These are phyloP conservation scores for Cancer borealis DNA, from an alignment of 2,888 invertebrate genomes.

Conservation along the genomic window DNA sequence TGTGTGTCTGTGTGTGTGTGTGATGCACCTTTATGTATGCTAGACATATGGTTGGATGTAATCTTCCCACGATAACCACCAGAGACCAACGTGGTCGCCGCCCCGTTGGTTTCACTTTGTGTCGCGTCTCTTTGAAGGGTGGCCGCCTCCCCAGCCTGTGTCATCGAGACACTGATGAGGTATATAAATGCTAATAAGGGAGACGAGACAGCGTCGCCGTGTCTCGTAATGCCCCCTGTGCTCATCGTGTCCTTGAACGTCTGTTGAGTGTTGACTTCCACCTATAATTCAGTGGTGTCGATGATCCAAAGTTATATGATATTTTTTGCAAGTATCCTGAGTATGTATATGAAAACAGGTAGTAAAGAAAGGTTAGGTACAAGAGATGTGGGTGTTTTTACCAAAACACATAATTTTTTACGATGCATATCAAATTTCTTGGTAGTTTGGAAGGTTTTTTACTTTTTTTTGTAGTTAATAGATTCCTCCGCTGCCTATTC, in stretches of 20 bases:
- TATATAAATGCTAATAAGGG: conserved; percentile 34
- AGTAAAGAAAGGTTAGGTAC: not conserved
- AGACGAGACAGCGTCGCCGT: not conserved
- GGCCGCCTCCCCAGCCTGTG: not conserved
- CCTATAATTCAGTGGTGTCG: not conserved
- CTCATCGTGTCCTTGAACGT: not conserved
- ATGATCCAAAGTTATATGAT: not conserved
- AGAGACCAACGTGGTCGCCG: not conserved
- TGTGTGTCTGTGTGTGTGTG: not conserved
- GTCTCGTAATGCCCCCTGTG: not conserved
- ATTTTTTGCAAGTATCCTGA: not conserved
- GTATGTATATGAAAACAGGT: not conserved
- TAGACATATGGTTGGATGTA: not conserved
- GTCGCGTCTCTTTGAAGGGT: not conserved
- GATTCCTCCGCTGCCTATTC: not conserved
- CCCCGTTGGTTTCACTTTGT: not conserved
- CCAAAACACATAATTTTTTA: not conserved
- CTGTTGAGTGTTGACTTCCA: not conserved
- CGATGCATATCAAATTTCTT: not conserved
- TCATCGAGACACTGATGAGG: not conserved
- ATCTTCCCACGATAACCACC: not conserved
- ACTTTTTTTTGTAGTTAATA: not conserved
- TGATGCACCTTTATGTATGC: not conserved
- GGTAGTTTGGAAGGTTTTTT: not conserved
- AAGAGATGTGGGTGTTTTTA: not conserved